Percentiles rank a stretch among this genome's conserved stretches.
phyloP scores from a whole-genome alignment of 2,888 invertebrate species.

The Stenodera caucasica region DNA sequence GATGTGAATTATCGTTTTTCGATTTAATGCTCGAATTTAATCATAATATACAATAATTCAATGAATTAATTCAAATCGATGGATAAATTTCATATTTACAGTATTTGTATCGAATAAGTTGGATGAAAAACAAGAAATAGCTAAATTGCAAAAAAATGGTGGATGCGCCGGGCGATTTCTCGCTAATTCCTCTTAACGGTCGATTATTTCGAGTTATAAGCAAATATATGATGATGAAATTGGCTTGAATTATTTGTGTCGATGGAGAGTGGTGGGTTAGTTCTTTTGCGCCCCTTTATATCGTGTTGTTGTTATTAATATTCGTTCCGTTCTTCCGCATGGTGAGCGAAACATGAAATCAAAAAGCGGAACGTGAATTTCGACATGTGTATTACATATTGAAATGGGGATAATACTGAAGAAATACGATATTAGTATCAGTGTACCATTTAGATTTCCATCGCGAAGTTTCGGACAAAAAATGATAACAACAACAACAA shows the following conservation, averaged over 20 bases:
- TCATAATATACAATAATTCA: too few relatives aligned
- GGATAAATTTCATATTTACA: too few relatives aligned
- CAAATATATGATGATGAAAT: too few relatives aligned
- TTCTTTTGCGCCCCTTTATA: background rate
- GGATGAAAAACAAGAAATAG: too few relatives aligned
- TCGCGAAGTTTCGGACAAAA: too few relatives aligned
- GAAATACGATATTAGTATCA: background rate
- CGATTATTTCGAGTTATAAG: too few relatives aligned
- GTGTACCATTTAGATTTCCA: background rate
- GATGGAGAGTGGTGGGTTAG: too few relatives aligned
- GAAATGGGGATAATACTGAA: background rate
- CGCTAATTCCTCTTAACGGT: too few relatives aligned
- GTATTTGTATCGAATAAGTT: too few relatives aligned
- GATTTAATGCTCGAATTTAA: background rate
- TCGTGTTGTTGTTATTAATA: background rate
- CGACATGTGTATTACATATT: background rate
- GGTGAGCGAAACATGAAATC: slow-evolving; percentile 1
- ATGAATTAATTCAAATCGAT: too few relatives aligned
- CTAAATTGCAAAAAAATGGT: too few relatives aligned
- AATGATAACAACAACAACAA: background rate
- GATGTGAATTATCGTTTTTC: background rate
- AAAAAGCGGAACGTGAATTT: slow-evolving; percentile 1
- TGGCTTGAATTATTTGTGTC: too few relatives aligned
- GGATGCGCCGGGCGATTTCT: background rate
- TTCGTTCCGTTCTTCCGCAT: slow-evolving; percentile 2